Base-by-base conservation (phyloP, 37 sponge, comb jelly and placozoan species). In the Ephydatia muelleri region DNA sequence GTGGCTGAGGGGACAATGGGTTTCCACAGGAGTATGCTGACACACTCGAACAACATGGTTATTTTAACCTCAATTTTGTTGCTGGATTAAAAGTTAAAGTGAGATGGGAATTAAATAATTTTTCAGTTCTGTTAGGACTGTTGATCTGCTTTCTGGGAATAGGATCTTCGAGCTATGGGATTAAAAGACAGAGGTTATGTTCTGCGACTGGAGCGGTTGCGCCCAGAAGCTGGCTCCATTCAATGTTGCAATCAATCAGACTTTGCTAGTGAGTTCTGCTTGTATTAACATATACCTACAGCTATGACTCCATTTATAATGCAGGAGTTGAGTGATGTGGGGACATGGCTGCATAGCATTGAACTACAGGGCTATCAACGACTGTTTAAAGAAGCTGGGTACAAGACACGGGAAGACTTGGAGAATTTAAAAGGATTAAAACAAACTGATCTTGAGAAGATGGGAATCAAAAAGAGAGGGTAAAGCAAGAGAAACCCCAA, bases 401-500 rank as follows among this genome's bases (percentile, higher is more conserved):
- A 94, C 73, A 77, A 69, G 35, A 57, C 79, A 0, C 67, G 37
- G 26, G 78, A 80, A 2, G 95, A 94, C 68, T 71, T 94, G 0
- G 87, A 86, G 40, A 91, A 91, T 47, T 73, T 94, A 39, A 83
- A 81, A 38, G 82, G 64, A 3, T 74, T 94, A 19, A 70, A 31
- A n/a, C 72, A 79, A 26, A 29, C 83, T 0, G 84, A 94, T 12
- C 75, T 94, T 69, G 49, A n/a, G 34, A 78, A 34, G 22, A 91
- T 94, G 80, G 95, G 95, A 76, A 80, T 94, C 5, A 84, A 66
- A 67, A 94, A 87, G 47, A 82, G 84, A 79, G 95, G n/a, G 95
- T 88, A 65, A 12, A 28, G n/a, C 43, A 30, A 29, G 9, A 40
- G 49, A 77, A 77, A n/a, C 79, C 47, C 6, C 43, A 3, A 43